phyloP scores from a whole-genome alignment of 1,140 invertebrate genomes.

The Halictus rubicundus region DNA sequence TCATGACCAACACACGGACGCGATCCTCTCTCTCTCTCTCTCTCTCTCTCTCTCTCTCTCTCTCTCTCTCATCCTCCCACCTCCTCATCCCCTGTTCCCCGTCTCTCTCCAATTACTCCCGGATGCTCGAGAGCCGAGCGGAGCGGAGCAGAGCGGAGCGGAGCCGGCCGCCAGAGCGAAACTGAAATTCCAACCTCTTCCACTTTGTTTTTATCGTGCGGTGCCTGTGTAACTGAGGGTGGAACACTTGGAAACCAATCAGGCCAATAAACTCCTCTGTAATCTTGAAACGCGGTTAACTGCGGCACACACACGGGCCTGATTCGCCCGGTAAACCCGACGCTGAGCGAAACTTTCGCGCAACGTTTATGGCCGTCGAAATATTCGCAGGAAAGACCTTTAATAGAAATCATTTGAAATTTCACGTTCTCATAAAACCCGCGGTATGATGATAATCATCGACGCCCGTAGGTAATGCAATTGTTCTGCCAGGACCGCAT shows the following conservation, averaged over 20 bases:
- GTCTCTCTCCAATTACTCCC: constrained; percentile 40
- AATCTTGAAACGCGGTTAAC: background rate
- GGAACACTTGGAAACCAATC: constrained; percentile 46
- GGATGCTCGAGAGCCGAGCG: background rate
- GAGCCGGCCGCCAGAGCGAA: constrained; percentile 52
- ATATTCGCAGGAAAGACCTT: too few relatives aligned
- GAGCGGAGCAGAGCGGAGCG: background rate
- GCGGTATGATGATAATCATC: too few relatives aligned
- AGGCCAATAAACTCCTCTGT: constrained; percentile 29
- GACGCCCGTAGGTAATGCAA: too few relatives aligned
- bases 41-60: too few relatives aligned
- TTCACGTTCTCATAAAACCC: too few relatives aligned
- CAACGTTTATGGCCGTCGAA: too few relatives aligned
- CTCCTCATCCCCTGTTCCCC: constrained; percentile 52
- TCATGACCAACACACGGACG: constrained; percentile 64
- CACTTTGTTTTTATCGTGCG: constrained; percentile 58
- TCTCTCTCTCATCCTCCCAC: too few relatives aligned
- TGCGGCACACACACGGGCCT: background rate
- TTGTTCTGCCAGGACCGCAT: too few relatives aligned
- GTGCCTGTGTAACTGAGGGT: constrained; percentile 23
- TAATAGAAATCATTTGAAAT: too few relatives aligned
- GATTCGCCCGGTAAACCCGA: too few relatives aligned
- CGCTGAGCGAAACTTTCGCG: too few relatives aligned
- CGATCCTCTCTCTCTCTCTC: constrained; percentile 63
- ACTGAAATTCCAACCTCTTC: constrained; percentile 66